Base-by-base conservation (phyloP, 1,140 invertebrate species). In the Drosophila aff. region DNA sequence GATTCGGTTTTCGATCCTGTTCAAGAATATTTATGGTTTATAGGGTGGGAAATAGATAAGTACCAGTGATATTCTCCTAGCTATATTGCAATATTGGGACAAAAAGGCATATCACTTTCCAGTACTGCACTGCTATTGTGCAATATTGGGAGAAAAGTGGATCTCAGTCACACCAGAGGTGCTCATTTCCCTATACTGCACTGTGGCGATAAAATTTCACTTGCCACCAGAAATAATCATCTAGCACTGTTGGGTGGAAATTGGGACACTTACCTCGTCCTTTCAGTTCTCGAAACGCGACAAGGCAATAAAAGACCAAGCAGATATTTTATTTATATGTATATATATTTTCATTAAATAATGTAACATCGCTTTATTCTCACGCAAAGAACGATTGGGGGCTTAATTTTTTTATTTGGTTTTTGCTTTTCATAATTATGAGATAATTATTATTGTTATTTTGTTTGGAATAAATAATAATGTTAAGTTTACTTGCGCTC, bases 271-370 rank as follows among this genome's bases (percentile, higher is more conserved):
- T 47, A 47, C 44, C 44, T 23, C 11, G 11, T 8, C 13, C 6
- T 15, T 9, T 0, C n/a, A 21, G 15, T 21, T 36, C 36, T 26
- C 2, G 3, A 58, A 40, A 4, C 36, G 10, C 21, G 36, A 2
- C 9, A 11, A 1, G 15, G 2, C 6, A 76, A 64, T 49, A 43
- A 67, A 67, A 81, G 38, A 28, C 41, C 52, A 18, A n/a, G 36
- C 55, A 64, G 38, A 43, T 84, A 47, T 82, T 81, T 82, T 91
- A 82, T 92, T 92, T 85, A 87, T 92, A 83, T 87, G 83, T 90
- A 92, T 92, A 92, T 92, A 92, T 92, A 90, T 92, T 92, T 92
- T 92, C 82, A 84, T 92, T 92, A 90, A 92, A 92, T 92, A 91
- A 91, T 92, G 76, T 92, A 92, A 92, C 92, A 92, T 92, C 91